phyloP scores from a whole-genome alignment of 2,888 invertebrate species.

The Argyra leucocephala region DNA sequence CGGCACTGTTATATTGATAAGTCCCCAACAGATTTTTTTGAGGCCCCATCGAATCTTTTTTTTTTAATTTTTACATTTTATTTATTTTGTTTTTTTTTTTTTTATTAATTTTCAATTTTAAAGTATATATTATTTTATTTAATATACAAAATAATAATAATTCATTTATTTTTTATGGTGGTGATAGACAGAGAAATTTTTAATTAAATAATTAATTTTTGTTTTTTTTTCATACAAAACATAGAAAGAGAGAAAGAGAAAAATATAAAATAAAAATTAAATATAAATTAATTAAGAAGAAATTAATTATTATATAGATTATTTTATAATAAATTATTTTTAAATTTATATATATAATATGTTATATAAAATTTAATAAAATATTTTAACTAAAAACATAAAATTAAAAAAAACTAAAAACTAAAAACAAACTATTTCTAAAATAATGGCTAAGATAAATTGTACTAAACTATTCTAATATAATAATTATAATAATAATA shows the following conservation, averaged over 20 bases:
- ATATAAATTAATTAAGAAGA: slow-evolving; percentile 18
- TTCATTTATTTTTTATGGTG: no score
- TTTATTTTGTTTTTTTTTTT: slow-evolving; percentile 8
- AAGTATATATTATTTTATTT: slow-evolving; percentile 8
- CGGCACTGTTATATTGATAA: slow-evolving; percentile 45
- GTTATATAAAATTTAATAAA: no score
- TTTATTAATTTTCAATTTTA: slow-evolving; percentile 7
- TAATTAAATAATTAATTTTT: no score
- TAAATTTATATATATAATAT: no score
- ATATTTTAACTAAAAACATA: no score
- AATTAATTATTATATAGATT: slow-evolving; percentile 12
- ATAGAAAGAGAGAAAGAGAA: slow-evolving; percentile 22
- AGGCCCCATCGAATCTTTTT: slow-evolving; percentile 45
- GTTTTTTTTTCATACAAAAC: slow-evolving; percentile 11
- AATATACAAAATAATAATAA: slow-evolving; percentile 11
- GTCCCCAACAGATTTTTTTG: slow-evolving; percentile 46
- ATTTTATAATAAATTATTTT: no score
- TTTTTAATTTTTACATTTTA: slow-evolving; percentile 10
- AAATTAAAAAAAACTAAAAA: no score
- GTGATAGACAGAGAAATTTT: background rate
- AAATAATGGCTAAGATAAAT: background rate
- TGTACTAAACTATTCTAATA: no score
- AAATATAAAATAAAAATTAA: background rate
- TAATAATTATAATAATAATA: no score
- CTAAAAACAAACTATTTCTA: no score